Percentiles rank a stretch among this genome's conserved stretches.
These are phyloP conservation scores for Drosophila fuyamai DNA, from an alignment of 1,140 invertebrate genomes.

Conservation along the genomic window DNA sequence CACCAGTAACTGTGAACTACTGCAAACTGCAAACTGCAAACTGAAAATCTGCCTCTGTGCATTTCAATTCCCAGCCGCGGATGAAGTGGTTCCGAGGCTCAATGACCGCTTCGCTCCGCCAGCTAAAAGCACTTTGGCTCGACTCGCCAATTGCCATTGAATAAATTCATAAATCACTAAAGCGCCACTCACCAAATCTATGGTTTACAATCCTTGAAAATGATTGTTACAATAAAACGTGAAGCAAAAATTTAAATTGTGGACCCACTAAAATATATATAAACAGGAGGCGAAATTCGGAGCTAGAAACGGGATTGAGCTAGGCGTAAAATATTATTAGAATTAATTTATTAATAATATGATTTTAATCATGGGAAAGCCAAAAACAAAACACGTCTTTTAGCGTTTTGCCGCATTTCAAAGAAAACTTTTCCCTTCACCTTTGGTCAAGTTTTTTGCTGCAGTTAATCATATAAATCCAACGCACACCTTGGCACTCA, in stretches of 20 bases:
- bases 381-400: too few relatives aligned
- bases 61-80: conserved; percentile 49
- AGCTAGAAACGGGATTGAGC: neutral
- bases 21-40: conserved; percentile 3
- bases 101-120: conserved; percentile 43
- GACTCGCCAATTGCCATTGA: conserved; percentile 55
- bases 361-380: too few relatives aligned
- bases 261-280: neutral
- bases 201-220: conserved; percentile 8
- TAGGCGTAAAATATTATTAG: neutral
- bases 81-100: conserved; percentile 39
- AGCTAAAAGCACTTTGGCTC: conserved; percentile 44
- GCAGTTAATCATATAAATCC: neutral
- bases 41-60: conserved; percentile 49
- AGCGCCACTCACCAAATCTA: conserved; percentile 16
- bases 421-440: neutral
- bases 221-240: conserved; percentile 30
- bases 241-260: conserved; percentile 11
- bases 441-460: neutral
- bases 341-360: too few relatives aligned
- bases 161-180: conserved; percentile 49
- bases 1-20: conserved; percentile 57
- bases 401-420: too few relatives aligned
- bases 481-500: neutral
- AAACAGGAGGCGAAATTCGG: too few relatives aligned